Evolutionary conservation across 2,113 vertebrate species (phyloP), one percentile per base, ranked within the genome.

Genomic region (Mola mola): DNA sequence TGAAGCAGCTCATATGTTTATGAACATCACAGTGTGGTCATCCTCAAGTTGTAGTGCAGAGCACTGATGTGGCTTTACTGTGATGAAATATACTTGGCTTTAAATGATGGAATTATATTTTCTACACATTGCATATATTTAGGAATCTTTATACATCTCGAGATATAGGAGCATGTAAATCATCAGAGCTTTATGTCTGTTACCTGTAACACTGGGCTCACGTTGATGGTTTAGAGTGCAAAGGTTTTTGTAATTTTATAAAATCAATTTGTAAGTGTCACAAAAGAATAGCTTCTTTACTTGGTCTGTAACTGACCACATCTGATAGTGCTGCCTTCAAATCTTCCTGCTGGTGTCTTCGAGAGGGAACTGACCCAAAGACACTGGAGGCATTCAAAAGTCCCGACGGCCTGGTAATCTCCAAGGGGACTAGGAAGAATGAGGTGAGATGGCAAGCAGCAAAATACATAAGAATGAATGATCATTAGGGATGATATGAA

Each of bases 61-160:
- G 33, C 92, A 92, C 92, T 87, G 91, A 87, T 93, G 89, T 80
- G 86, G 87, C 80, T 87, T 89, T 91, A 87, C 88, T 89, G 88
- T 88, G 85, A 87, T 91, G 89, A 90, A 92, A 93, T 91, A 88
- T 88, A 88, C 91, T 89, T 67, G 87, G 90, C 89, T 53, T 50
- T 15, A 55, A 81, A 83, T 87, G 89, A 83, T 92, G 4, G 88
- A 67, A 3, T 92, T 88, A 78, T 82, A 87, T 84, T 82, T 85
- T 88, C 89, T 8, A 28, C 82, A 91, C 90, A 92, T 92, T n/a
- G n/a, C n/a, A n/a, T n/a, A n/a, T n/a, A n/a, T n/a, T n/a, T n/a
- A n/a, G n/a, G n/a, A n/a, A n/a, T n/a, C n/a, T n/a, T n/a, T n/a
- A n/a, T n/a, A n/a, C n/a, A n/a, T n/a, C n/a, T n/a, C n/a, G n/a